Evolutionary conservation across 2,797 vertebrate genomes (phyloP), one percentile per base, ranked within the genome.

Genomic region (Hydrocynus forskahlii): DNA sequence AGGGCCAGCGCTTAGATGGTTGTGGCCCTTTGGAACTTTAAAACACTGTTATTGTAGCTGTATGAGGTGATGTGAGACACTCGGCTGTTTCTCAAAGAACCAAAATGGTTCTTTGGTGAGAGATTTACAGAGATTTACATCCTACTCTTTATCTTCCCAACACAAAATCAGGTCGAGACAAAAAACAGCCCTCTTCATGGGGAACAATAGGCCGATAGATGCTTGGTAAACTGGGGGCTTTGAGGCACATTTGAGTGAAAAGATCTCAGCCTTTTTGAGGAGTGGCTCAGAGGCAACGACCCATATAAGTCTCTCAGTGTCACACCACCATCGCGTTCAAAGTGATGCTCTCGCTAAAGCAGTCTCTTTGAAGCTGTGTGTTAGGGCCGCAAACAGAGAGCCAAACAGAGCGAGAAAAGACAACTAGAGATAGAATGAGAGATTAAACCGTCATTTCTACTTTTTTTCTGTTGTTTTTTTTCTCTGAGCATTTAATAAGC

Each of bases 221-320:
- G 1, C 4, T 29, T 35, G 8, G 21, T 52, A 38, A 23, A 14
- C 16, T 43, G 21, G 48, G 38, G 19, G 25, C 16, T 75, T 54
- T 60, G 82, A 38, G 63, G 87, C 19, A n/a, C 2, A 3, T 64
- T 48, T 74, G 19, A 79, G 54, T 59, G 43, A 76, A 84, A 77
- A 78, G 86, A 76, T 77, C 76, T 80, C 84, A 64, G 25, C 70
- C 75, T 86, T 84, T 85, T 86, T 91, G 87, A 90, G 87, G 90
- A 87, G 83, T 70, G 84, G 87, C 88, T 85, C 81, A 67, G 74
- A 86, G 0, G 84, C 73, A 78, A 86, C 92, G 93, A 93, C 94
- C 94, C 92, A 94, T 76, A 94, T 95, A 94, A 89, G 87, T 89
- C 89, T 92, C 88, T 89, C 88, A 90, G 90, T 85, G 89, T 87